Percentiles rank a stretch among this genome's conserved stretches.
Evolutionary conservation across 1,140 invertebrate species (phyloP).

Genomic region (Drosophila pruinosa): DNA sequence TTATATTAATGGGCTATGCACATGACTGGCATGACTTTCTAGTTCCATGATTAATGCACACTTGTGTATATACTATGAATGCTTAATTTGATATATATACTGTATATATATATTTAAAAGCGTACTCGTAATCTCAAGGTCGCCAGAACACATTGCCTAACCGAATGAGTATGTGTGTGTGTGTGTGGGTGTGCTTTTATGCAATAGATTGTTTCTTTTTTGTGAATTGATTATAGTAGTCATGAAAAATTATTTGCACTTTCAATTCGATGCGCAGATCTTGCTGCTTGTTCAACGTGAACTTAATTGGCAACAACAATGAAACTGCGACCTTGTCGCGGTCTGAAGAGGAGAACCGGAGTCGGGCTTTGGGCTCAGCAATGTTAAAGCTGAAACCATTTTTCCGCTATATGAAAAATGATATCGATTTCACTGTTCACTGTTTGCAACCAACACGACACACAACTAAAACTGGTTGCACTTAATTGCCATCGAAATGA

Average conservation of each 20-base stretch:
- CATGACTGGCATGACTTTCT: neutral
- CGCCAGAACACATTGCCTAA: neutral
- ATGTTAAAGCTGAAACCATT: conserved; percentile 56
- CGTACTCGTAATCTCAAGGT: conserved; percentile 19
- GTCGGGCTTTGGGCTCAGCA: neutral
- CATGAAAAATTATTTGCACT: conserved; percentile 40
- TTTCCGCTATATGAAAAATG: conserved; percentile 65
- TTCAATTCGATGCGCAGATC: conserved; percentile 23
- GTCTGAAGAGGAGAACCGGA: conserved; percentile 10
- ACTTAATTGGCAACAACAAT: conserved; percentile 57
- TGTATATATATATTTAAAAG: neutral
- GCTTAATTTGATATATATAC: neutral
- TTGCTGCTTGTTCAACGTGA: conserved; percentile 25
- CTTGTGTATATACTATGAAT: neutral
- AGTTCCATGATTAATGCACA: neutral
- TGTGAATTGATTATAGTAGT: conserved; percentile 27
- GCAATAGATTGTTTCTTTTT: conserved; percentile 53
- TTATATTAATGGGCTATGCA: neutral
- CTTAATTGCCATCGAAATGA: conserved; percentile 58
- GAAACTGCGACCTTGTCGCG: conserved; percentile 58
- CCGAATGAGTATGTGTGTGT: conserved; percentile 7
- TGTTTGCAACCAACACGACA: conserved; percentile 25
- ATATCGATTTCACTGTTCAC: conserved; percentile 79
- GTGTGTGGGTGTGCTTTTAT: conserved; percentile 26
- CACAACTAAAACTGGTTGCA: conserved; percentile 48